phyloP scores from a whole-genome alignment of 2,113 vertebrate species.

The Nesogale talazaci region DNA sequence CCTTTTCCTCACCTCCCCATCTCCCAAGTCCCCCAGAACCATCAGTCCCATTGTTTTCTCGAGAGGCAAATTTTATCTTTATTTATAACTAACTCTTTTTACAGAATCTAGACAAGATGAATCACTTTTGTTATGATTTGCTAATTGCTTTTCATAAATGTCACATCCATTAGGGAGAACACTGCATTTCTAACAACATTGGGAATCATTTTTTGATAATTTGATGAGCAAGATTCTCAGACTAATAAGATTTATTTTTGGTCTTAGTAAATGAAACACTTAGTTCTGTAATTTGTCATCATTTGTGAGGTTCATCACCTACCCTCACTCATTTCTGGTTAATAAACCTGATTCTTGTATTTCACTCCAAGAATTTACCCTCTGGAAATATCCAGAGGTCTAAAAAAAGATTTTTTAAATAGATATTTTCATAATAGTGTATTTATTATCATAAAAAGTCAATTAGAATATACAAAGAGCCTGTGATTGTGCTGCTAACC shows the following conservation, averaged over 20 bases:
- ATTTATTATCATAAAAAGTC: not conserved
- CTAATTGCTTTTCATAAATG: not conserved
- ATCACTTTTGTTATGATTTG: too few species aligned
- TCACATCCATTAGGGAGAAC: too few species aligned
- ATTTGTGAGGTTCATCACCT: not conserved
- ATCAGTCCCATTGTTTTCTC: too few species aligned
- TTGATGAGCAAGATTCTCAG: not conserved
- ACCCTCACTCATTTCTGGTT: not conserved
- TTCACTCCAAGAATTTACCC: not conserved
- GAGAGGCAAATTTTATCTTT: too few species aligned
- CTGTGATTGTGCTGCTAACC: too few species aligned
- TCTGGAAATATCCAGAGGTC: not conserved
- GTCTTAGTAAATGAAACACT: not conserved
- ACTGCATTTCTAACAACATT: rapidly evolving
- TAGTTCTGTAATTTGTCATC: not conserved
- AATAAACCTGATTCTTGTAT: not conserved
- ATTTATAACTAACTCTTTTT: not conserved
- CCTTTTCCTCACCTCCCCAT: too few species aligned
- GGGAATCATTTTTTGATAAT: not conserved
- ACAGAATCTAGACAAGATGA: not conserved
- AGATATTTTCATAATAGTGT: not conserved
- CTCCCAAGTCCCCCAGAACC: too few species aligned
- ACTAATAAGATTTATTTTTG: not conserved
- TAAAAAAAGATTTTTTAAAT: not conserved
- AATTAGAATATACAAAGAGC: not conserved